These are phyloP conservation scores for Tetrax tetrax DNA, from an alignment of 2,113 vertebrate species.

Conservation along the genomic window DNA sequence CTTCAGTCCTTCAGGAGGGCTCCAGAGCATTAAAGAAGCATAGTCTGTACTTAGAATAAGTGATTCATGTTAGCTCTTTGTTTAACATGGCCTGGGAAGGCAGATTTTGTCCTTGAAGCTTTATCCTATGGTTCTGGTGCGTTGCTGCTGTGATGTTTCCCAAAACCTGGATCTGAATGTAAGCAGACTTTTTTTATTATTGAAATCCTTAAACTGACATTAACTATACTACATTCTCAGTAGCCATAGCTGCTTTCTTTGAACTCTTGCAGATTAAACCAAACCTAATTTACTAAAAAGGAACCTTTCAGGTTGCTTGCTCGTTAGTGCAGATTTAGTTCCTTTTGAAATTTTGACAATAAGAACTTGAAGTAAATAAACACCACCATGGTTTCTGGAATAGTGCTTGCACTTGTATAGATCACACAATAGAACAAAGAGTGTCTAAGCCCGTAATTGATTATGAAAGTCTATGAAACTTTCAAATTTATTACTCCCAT, in stretches of 20 bases:
- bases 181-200: neutral
- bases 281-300: slow-evolving; percentile 17
- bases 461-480: neutral
- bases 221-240: neutral
- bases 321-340: neutral
- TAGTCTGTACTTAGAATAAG: neutral
- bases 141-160: neutral
- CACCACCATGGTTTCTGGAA: neutral
- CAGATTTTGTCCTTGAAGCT: neutral
- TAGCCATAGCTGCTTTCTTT: neutral
- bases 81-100: neutral
- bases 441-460: neutral
- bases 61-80: fast-evolving
- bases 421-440: neutral
- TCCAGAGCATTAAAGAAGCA: neutral
- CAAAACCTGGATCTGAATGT: neutral
- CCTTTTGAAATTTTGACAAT: slow-evolving; percentile 24
- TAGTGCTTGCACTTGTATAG: neutral
- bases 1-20: neutral
- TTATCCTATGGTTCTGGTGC: neutral
- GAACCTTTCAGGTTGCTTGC: neutral
- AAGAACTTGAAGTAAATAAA: neutral
- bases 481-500: neutral
- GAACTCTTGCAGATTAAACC: neutral
- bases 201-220: neutral